These are phyloP conservation scores for Notolepis coatsorum DNA, from an alignment of 2,797 vertebrate genomes.

Conservation along the genomic window DNA sequence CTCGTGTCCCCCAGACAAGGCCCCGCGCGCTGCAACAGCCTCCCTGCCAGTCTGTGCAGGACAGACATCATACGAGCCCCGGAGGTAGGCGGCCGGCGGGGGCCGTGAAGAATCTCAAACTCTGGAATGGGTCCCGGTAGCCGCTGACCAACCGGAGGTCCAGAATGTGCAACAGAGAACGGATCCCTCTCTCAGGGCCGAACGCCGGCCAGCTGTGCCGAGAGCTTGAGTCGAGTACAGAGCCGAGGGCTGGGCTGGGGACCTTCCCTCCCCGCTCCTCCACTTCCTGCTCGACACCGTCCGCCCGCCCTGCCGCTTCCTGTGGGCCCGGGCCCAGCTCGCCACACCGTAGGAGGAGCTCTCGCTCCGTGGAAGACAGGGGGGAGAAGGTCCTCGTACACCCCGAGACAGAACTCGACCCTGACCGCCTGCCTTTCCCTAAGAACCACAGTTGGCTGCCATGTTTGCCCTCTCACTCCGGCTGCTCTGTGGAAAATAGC, in stretches of 20 bases:
- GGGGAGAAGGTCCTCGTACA: constrained; percentile 23
- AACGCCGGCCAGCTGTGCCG: constrained; percentile 22
- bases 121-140: constrained; percentile 9
- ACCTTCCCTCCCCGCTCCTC: constrained; percentile 73
- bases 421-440: constrained; percentile 22
- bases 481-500: constrained; percentile 47
- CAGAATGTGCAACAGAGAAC: constrained; percentile 11
- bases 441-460: constrained; percentile 27
- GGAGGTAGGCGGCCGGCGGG: constrained; percentile 35
- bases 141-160: constrained; percentile 31
- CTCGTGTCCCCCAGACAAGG: constrained; percentile 70
- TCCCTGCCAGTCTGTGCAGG: constrained; percentile 79
- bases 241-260: constrained; percentile 58
- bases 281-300: constrained; percentile 73
- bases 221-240: constrained; percentile 41
- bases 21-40: constrained; percentile 76
- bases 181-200: background rate
- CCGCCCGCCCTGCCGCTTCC: constrained; percentile 77
- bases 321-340: constrained; percentile 62
- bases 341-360: constrained; percentile 32
- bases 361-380: constrained; percentile 7
- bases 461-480: constrained; percentile 46
- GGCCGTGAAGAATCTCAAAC: constrained; percentile 38
- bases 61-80: constrained; percentile 72
- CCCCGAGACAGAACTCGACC: constrained; percentile 29